phyloP scores from a whole-genome alignment of 2,113 vertebrate species.

The Tachysurus fulvidraco region DNA sequence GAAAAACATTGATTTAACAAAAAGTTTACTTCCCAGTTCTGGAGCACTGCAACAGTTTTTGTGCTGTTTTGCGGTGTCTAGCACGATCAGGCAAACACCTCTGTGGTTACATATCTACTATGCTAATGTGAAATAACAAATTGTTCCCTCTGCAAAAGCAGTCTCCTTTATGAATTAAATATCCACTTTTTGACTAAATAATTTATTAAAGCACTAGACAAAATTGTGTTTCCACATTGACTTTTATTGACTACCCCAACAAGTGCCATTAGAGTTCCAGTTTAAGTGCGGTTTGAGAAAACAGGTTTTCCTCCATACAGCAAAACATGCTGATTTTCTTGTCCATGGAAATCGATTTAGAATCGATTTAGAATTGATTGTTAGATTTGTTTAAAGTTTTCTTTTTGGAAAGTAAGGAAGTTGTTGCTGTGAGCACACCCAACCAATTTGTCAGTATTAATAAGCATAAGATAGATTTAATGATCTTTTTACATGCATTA shows the following conservation, averaged over 20 bases:
- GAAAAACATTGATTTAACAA: not conserved
- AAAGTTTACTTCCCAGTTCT: not conserved
- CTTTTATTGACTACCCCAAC: slow-evolving; percentile 2
- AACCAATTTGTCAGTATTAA: not conserved
- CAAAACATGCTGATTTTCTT: not conserved
- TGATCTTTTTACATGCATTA: not conserved
- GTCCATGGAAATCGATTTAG: not conserved
- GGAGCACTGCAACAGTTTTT: not conserved
- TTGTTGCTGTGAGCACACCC: not conserved
- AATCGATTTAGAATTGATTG: not conserved
- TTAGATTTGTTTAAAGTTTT: not conserved
- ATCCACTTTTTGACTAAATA: not conserved
- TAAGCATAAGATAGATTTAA: not conserved
- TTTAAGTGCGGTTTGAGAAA: not conserved
- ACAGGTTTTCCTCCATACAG: not conserved
- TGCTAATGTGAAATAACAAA: slow-evolving; percentile 4
- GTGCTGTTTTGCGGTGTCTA: not conserved
- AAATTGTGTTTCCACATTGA: slow-evolving; percentile 2
- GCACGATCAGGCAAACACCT: not conserved
- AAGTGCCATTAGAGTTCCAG: not conserved
- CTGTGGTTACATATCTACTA: not conserved
- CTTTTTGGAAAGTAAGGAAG: not conserved
- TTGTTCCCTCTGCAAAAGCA: not conserved
- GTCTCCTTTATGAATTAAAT: not conserved
- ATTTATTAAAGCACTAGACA: slow-evolving; percentile 3